These are phyloP conservation scores for Polyploca ridens DNA, from an alignment of 2,888 invertebrate genomes.

Conservation along the genomic window DNA sequence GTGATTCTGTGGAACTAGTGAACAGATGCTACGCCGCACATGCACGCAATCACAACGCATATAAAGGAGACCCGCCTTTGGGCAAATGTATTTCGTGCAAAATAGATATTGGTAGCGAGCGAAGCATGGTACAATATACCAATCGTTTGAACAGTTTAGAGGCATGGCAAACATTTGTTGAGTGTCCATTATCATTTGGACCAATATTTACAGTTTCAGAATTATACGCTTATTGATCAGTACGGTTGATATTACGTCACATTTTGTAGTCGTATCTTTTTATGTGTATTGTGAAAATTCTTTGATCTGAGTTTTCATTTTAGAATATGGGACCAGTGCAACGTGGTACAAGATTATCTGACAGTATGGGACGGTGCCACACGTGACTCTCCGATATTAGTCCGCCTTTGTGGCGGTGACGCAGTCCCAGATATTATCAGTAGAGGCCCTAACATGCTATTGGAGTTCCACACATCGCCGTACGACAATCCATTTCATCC, in stretches of 20 bases:
- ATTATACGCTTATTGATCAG: no score
- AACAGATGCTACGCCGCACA: constrained; percentile 10
- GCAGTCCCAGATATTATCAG: constrained; percentile 92
- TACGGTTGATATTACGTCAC: no score
- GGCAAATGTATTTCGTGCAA: constrained; percentile 4
- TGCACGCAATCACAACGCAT: constrained; percentile 3
- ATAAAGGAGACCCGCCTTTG: neutral
- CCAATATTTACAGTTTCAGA: no score
- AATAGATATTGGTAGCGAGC: neutral
- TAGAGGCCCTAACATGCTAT: constrained; percentile 90
- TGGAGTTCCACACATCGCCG: constrained; percentile 92
- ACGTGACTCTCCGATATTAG: constrained; percentile 88
- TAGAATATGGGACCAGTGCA: constrained; percentile 93
- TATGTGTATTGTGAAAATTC: no score
- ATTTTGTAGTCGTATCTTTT: no score
- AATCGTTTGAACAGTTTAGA: neutral
- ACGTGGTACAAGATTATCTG: constrained; percentile 92
- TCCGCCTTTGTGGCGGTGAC: constrained; percentile 92
- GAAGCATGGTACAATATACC: neutral
- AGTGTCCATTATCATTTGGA: no score
- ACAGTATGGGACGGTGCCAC: constrained; percentile 92
- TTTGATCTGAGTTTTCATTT: constrained; percentile 24
- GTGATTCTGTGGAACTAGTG: constrained; percentile 1
- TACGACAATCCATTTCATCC: constrained; percentile 93
- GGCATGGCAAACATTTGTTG: no score